Conservation (phyloP, 2,113 vertebrate species). For the Brachyhypopomus occidentalis region DNA sequence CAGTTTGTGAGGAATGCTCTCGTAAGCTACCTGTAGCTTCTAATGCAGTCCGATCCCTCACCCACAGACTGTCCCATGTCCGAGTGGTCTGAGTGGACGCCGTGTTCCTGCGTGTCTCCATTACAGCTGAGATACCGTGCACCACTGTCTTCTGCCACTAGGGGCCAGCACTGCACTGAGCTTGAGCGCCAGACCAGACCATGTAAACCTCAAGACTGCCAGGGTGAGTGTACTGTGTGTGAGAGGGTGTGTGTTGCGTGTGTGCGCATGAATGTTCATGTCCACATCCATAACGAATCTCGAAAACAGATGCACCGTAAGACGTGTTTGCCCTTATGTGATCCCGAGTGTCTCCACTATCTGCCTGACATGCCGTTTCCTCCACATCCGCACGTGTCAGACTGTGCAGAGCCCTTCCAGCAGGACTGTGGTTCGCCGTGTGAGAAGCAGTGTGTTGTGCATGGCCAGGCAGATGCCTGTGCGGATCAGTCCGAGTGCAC, state of each 20-base stretch:
- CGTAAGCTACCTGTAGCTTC: neutral
- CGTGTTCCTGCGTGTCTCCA: constrained; percentile 75
- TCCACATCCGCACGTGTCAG: constrained; percentile 46
- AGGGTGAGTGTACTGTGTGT: constrained; percentile 61
- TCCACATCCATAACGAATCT: neutral
- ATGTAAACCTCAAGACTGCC: constrained; percentile 71
- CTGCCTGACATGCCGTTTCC: constrained; percentile 18
- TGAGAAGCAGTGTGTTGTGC: constrained; percentile 77
- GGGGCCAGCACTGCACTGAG: constrained; percentile 73
- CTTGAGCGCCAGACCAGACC: constrained; percentile 70
- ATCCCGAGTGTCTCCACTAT: too few relatives aligned
- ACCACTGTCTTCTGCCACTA: constrained; percentile 64
- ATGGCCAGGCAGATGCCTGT: constrained; percentile 66
- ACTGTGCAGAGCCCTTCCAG: constrained; percentile 75
- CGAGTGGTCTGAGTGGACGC: constrained; percentile 78
- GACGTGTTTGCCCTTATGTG: neutral
- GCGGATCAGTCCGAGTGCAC: constrained; percentile 69
- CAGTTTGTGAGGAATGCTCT: neutral
- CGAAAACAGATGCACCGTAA: neutral
- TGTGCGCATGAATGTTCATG: constrained; percentile 1
- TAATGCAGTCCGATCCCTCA: neutral
- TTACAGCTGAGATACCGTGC: constrained; percentile 78
- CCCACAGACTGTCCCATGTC: constrained; percentile 77
- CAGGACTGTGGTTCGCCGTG: constrained; percentile 79
- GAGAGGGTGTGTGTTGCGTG: constrained; percentile 18